Evolutionary conservation across 2,888 invertebrate genomes (phyloP).

Genomic region (Cerceris rybyensis): DNA sequence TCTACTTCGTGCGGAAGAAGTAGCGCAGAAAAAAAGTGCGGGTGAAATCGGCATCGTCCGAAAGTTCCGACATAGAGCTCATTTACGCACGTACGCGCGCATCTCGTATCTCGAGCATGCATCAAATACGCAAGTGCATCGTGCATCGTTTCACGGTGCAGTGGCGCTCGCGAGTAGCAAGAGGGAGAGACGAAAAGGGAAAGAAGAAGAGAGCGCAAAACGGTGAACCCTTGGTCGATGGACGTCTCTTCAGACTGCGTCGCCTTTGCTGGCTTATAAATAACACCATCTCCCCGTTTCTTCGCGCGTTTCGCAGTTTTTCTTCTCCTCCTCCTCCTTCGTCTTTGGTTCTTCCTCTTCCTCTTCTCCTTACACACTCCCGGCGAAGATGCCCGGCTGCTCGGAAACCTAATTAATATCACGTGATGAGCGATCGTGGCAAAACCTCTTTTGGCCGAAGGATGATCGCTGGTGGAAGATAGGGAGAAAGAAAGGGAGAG

Average conservation of each 20-base stretch:
- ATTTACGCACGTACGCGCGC: slow-evolving; percentile 66
- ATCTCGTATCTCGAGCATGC: slow-evolving; percentile 70
- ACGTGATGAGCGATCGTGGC: slow-evolving; percentile 79
- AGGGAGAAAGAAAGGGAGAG: slow-evolving; percentile 16
- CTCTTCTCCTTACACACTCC: slow-evolving; percentile 15
- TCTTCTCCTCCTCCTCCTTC: slow-evolving; percentile 59
- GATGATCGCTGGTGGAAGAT: slow-evolving; percentile 41
- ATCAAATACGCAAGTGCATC: slow-evolving; percentile 66
- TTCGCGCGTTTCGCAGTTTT: slow-evolving; percentile 73
- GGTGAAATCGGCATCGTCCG: slow-evolving; percentile 47
- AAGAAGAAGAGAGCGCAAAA: slow-evolving; percentile 15
- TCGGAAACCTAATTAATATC: slow-evolving; percentile 80
- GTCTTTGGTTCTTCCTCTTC: slow-evolving; percentile 22
- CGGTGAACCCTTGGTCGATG: slow-evolving; percentile 34
- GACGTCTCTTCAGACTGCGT: slow-evolving; percentile 62
- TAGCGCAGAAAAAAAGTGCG: neutral
- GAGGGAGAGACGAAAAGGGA: slow-evolving; percentile 11
- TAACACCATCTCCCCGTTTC: slow-evolving; percentile 79
- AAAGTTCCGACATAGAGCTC: slow-evolving; percentile 47
- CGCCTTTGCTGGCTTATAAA: slow-evolving; percentile 75
- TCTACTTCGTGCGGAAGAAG: neutral
- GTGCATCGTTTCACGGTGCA: slow-evolving; percentile 52
- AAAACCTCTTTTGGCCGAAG: slow-evolving; percentile 67
- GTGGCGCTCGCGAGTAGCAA: slow-evolving; percentile 38
- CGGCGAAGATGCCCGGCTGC: slow-evolving; percentile 32